Evolutionary conservation across 2,888 invertebrate species (phyloP).

Genomic region (Gortyna flavago): DNA sequence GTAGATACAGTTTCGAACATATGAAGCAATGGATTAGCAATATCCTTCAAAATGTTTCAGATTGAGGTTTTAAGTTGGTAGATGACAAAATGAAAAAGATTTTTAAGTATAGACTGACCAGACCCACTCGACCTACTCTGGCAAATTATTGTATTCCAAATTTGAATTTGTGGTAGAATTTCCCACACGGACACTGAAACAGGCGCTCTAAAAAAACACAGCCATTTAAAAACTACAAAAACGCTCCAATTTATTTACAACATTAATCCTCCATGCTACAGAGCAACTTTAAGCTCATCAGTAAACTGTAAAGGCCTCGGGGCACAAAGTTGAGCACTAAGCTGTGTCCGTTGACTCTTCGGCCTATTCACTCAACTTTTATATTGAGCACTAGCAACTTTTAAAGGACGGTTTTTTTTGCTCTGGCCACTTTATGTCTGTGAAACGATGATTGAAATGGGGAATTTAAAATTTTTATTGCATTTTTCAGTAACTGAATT

Average conservation of each 20-base stretch:
- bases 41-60: not conserved
- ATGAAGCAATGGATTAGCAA: not conserved
- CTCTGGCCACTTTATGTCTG: not conserved
- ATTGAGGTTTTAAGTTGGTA: not conserved
- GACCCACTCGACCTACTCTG: not conserved
- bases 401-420: conserved; percentile 14
- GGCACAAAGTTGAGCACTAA: conserved; percentile 42
- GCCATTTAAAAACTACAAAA: conserved; percentile 1
- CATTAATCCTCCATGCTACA: conserved; percentile 1
- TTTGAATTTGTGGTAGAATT: not conserved
- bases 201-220: not conserved
- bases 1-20: not conserved
- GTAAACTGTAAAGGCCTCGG: conserved; percentile 34
- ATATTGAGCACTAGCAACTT: conserved; percentile 55
- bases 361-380: conserved; percentile 56
- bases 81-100: not conserved
- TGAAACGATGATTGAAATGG: not conserved
- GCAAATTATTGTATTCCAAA: not conserved
- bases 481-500: not conserved
- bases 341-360: conserved; percentile 55
- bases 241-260: not conserved
- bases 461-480: not conserved
- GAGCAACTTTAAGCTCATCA: conserved; percentile 42
- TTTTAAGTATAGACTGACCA: not conserved
- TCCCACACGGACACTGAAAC: not conserved